Evolutionary conservation across 2,888 invertebrate species (phyloP).

Genomic region (Digitonthophagus gazella): DNA sequence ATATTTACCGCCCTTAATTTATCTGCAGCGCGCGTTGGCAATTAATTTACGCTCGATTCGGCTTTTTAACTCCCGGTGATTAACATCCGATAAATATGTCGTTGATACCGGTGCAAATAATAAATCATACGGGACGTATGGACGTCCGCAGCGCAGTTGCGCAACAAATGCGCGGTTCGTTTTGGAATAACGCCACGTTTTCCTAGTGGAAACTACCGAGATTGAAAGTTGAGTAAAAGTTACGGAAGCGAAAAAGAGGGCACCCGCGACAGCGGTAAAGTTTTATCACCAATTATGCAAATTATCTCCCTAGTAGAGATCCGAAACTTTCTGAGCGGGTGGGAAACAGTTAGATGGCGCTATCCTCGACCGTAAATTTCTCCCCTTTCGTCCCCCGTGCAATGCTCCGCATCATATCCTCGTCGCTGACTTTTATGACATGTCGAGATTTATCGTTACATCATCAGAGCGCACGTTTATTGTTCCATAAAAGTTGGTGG

Average conservation of each 20-base stretch:
- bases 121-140: background rate
- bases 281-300: conserved; percentile 34
- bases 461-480: background rate
- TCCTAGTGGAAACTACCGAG: background rate
- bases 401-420: background rate
- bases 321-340: conserved; percentile 25
- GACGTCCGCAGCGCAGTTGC: too few species aligned
- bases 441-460: background rate
- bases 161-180: background rate
- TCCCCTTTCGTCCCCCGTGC: background rate
- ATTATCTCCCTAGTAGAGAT: conserved; percentile 24
- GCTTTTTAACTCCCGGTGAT: background rate
- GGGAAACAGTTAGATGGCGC: conserved; percentile 11
- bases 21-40: background rate
- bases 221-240: background rate
- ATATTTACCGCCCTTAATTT: background rate
- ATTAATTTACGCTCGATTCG: background rate
- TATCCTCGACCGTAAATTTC: background rate
- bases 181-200: too few species aligned
- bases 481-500: background rate
- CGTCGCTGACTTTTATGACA: background rate
- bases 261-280: conserved; percentile 23
- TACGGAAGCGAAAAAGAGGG: conserved; percentile 3
- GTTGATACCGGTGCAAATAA: background rate
- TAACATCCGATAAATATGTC: background rate